Evolutionary conservation across 2,797 vertebrate genomes (phyloP), one percentile per base, ranked within the genome.

Genomic region (Chelmon rostratus): DNA sequence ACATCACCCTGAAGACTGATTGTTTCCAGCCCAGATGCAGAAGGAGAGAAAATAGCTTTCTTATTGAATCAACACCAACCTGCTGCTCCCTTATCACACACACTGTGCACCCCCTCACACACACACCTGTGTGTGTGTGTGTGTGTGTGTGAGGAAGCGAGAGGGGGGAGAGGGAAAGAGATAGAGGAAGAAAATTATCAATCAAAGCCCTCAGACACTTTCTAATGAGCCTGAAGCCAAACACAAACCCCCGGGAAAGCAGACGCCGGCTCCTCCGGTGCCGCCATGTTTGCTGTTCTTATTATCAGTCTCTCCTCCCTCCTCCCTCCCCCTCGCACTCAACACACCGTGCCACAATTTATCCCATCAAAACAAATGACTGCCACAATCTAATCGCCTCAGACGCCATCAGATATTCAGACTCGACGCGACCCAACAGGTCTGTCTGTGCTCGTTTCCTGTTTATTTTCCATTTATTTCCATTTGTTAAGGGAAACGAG

Each of bases 1-100:
- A 80, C 92, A 93, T 93, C 92, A 87, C 80, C 81, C 86, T 70
- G 81, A 81, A 92, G 92, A 94, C 90, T 93, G 93, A 94, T 93
- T 92, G 91, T 93, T 93, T 94, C 93, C 92, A 90, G 86, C 84
- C 67, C 68, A 42, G 84, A 90, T 90, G 86, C 82, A 92, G 90
- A 91, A 86, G 87, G 81, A 90, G 82, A 92, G 91, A 93, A 93
- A 93, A 93, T 91, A 89, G 86, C 73, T 93, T 92, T 93, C 67
- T 84, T 90, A 93, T 92, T 92, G 91, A 91, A 91, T 92, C 89
- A 87, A 76, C 88, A 90, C 58, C 79, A 87, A 89, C 90, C 89
- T 90, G 90, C 89, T 91, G 91, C 85, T 78, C 70, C 78, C 81
- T 77, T 33, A 81, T 81, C 80, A 75, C 74, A 65, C 79, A 74